phyloP scores from a whole-genome alignment of 2,113 vertebrate genomes.

The Bungarus multicinctus region DNA sequence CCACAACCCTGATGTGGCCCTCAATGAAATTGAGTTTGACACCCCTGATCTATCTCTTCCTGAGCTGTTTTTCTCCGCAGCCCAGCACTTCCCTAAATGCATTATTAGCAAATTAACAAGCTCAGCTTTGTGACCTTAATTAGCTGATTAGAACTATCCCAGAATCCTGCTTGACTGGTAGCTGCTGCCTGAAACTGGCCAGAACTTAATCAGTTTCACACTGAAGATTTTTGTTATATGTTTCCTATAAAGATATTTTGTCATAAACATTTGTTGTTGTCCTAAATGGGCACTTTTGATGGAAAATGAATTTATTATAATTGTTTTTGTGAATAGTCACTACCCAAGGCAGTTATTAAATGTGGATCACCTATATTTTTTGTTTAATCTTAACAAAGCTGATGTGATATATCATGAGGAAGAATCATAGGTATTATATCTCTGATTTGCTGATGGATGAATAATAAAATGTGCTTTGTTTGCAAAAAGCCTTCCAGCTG shows the following conservation, averaged over 20 bases:
- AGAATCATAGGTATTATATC: rapidly evolving
- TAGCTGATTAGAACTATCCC: background rate
- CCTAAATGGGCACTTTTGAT: background rate
- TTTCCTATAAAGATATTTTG: background rate
- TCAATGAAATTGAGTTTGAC: no score
- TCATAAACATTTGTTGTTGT: background rate
- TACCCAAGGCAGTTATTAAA: background rate
- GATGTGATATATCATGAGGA: background rate
- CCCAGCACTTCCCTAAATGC: background rate
- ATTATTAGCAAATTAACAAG: background rate
- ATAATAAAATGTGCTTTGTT: background rate
- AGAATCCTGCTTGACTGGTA: background rate
- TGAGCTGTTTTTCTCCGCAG: background rate
- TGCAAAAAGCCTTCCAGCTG: slow-evolving; percentile 25
- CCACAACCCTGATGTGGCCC: no score
- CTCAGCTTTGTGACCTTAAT: background rate
- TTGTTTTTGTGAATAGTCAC: background rate
- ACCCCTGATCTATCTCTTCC: background rate
- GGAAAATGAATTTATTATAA: background rate
- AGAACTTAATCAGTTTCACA: background rate
- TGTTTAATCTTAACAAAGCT: background rate
- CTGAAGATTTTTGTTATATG: background rate
- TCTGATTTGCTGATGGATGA: background rate
- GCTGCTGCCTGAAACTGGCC: background rate
- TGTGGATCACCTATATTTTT: background rate